These are phyloP conservation scores for Ochotona princeps DNA, from an alignment of 2,113 vertebrate genomes.

Conservation along the genomic window DNA sequence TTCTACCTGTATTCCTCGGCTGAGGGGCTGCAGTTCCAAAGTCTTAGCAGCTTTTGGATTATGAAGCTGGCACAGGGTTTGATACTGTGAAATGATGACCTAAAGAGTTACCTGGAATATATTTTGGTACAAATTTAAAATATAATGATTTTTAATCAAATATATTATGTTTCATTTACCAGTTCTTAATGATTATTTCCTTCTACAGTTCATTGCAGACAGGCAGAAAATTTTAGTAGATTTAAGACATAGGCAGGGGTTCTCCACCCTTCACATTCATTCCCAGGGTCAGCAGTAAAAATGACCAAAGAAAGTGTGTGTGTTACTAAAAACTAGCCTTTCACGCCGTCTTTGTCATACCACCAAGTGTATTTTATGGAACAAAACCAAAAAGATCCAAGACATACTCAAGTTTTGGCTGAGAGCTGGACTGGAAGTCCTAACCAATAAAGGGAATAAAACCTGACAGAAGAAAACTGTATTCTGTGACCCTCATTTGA, in stretches of 20 bases:
- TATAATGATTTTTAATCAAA: slow-evolving; percentile 72
- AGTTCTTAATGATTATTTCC: slow-evolving; percentile 10
- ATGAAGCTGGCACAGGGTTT: background rate
- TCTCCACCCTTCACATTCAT: background rate
- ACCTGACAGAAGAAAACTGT: background rate
- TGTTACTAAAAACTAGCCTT: slow-evolving; percentile 13
- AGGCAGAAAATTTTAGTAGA: slow-evolving; percentile 9
- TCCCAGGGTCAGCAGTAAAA: background rate
- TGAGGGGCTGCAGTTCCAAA: slow-evolving; percentile 34
- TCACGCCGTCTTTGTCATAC: background rate
- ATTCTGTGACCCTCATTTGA: background rate
- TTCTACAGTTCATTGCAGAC: background rate
- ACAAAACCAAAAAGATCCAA: background rate
- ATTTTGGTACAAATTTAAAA: slow-evolving; percentile 76
- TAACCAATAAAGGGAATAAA: background rate
- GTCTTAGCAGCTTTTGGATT: slow-evolving; percentile 43
- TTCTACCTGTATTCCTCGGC: slow-evolving; percentile 23
- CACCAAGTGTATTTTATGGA: background rate
- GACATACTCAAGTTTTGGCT: background rate
- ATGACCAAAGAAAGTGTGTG: too few species aligned
- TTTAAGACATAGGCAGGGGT: background rate
- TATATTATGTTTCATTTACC: background rate
- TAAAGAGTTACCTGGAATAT: slow-evolving; percentile 61
- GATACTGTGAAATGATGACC: slow-evolving; percentile 51
- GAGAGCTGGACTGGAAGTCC: background rate